Evolutionary conservation across 2,888 invertebrate species (phyloP), one percentile per base, ranked within the genome.

Genomic region (Megalurothrips usitatus): DNA sequence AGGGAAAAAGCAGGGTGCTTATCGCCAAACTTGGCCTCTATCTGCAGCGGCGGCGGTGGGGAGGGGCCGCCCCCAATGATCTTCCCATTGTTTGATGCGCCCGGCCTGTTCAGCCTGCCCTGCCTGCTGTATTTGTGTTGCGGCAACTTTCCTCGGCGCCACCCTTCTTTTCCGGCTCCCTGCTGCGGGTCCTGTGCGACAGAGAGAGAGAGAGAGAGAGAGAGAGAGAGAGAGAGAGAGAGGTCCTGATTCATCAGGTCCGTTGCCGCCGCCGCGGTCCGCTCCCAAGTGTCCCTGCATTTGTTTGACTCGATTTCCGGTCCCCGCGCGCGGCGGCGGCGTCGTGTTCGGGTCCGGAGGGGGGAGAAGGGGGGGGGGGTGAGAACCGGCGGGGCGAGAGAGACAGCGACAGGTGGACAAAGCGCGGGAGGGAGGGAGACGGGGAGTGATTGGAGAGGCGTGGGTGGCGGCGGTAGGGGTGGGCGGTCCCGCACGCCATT

Each of bases 231-330:
- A 14, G 49, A 11, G 68, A 9, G 68, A 11, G n/a, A 26, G 9
- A 10, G 68, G 12, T 23, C 23, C 26, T 26, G 68, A 75, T 75
- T 75, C 68, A 75, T 26, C 26, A 10, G 68, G 23, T 10, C 58
- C 68, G 68, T 26, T 26, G n/a, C 52, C 14, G 58, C 58, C 58
- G 58, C 14, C 58, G 14, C 58, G 58, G 34, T 43, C 58, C 26
- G 68, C 68, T 68, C 6, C 11, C 10, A 26, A 75, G 68, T 75
- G 68, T 75, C 26, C 26, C 68, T 75, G 68, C 68, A 75, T 75
- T 75, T 75, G 68, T 75, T 75, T 75, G 68, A 75, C 68, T 75
- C 68, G 68, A 75, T 75, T 58, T 58, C 58, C 58, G n/a, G n/a
- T n/a, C n/a, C 58, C n/a, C n/a, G 12, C 58, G n/a, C 34, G 34